Conservation (phyloP, 2,797 vertebrate genomes). For the Epinephelus awoara region DNA sequence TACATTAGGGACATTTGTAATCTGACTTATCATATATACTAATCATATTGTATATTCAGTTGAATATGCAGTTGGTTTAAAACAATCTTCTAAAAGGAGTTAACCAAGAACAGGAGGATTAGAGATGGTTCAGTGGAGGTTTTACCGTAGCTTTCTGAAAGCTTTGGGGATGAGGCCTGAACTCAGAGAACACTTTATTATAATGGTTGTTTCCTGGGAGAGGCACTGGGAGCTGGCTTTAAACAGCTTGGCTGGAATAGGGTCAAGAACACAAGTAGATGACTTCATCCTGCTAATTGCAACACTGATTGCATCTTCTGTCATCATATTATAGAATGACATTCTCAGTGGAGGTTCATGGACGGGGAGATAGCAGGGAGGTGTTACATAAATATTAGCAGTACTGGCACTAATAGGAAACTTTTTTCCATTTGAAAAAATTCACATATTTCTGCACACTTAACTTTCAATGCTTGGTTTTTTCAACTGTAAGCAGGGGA, state of each 20-base stretch:
- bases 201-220: constrained; percentile 49
- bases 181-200: constrained; percentile 39
- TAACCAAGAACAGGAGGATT: constrained; percentile 7
- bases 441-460: constrained; percentile 21
- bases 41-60: background rate
- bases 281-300: constrained; percentile 73
- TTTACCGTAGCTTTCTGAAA: constrained; percentile 20
- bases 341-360: constrained; percentile 45
- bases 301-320: constrained; percentile 73
- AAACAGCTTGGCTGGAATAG: constrained; percentile 57
- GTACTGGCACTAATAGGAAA: constrained; percentile 4
- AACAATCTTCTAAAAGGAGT: background rate
- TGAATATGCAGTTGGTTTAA: constrained; percentile 4
- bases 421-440: constrained; percentile 21
- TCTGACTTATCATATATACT: background rate
- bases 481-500: constrained; percentile 14
- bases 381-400: constrained; percentile 34
- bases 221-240: constrained; percentile 51
- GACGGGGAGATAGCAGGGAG: constrained; percentile 23
- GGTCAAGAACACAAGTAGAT: constrained; percentile 69
- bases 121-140: background rate
- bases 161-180: constrained; percentile 24
- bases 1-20: background rate
- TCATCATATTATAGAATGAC: constrained; percentile 63
- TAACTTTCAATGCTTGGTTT: background rate